Conservation (phyloP, 2,888 invertebrate genomes). For the Tethea ocularis region DNA sequence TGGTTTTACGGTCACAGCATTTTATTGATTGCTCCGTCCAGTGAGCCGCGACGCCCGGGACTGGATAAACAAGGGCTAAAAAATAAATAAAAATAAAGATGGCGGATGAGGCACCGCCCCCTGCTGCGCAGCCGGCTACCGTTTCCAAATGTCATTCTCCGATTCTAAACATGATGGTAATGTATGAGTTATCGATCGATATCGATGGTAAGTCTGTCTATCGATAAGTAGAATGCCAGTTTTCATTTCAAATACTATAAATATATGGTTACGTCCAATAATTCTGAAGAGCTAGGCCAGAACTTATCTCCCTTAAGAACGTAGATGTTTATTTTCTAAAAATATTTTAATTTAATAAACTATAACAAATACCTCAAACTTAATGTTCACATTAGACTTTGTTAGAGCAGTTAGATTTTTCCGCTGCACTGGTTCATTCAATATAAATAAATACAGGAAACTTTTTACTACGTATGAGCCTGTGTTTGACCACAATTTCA, state of each 20-base stretch:
- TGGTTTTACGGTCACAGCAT: constrained; percentile 73
- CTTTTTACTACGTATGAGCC: too few species aligned
- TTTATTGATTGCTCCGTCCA: constrained; percentile 79
- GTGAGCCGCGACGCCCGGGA: constrained; percentile 70
- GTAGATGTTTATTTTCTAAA: too few species aligned
- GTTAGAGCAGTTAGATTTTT: too few species aligned
- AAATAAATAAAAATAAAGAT: constrained; percentile 76
- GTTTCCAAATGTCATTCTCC: constrained; percentile 79
- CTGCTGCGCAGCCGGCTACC: constrained; percentile 74
- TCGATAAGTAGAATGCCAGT: background rate
- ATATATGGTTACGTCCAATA: too few species aligned
- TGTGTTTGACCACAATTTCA: too few species aligned
- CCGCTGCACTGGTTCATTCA: too few species aligned
- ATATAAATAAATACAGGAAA: too few species aligned
- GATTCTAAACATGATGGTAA: constrained; percentile 38
- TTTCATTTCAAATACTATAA: too few species aligned
- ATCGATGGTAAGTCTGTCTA: constrained; percentile 34
- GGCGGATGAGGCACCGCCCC: constrained; percentile 76
- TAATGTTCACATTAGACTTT: too few species aligned
- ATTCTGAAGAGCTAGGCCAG: too few species aligned
- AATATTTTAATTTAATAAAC: background rate
- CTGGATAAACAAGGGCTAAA: constrained; percentile 80
- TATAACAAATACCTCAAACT: too few species aligned
- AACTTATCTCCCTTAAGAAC: too few species aligned
- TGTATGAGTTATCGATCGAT: constrained; percentile 29